These are phyloP conservation scores for Serrognathus titanus DNA, from an alignment of 2,888 invertebrate genomes.

Conservation along the genomic window DNA sequence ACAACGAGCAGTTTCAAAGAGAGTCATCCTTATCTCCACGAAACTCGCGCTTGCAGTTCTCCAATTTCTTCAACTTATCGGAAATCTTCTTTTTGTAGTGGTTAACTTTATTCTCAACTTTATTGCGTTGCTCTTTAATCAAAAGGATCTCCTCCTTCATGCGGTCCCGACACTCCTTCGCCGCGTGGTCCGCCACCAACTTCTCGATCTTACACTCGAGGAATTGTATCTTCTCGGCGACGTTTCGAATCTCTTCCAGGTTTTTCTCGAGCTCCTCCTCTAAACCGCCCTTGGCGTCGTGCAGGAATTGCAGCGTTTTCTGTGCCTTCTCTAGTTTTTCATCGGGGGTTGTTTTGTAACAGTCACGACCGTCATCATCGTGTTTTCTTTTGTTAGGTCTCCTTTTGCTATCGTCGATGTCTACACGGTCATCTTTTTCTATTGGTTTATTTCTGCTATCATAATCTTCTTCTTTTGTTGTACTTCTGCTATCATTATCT, in stretches of 20 bases:
- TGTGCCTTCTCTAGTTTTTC: slow-evolving; percentile 9
- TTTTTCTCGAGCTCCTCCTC: slow-evolving; percentile 10
- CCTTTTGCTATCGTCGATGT: too few species aligned
- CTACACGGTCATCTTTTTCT: too few species aligned
- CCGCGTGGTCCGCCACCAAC: slow-evolving; percentile 4
- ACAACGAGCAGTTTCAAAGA: too few species aligned
- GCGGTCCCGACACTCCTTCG: slow-evolving; percentile 8
- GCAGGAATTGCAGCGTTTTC: slow-evolving; percentile 6
- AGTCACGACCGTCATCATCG: neutral
- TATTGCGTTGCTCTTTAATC: slow-evolving; percentile 10
- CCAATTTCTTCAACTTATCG: slow-evolving; percentile 9
- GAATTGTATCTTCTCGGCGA: slow-evolving; percentile 5
- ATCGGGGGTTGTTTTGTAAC: slow-evolving; percentile 9
- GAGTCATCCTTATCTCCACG: too few species aligned
- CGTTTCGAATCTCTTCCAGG: slow-evolving; percentile 9
- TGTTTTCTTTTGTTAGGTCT: neutral
- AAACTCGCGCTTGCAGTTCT: neutral
- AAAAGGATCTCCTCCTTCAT: slow-evolving; percentile 12
- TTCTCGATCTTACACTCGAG: slow-evolving; percentile 14
- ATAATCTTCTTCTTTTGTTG: too few species aligned
- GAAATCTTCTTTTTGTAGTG: slow-evolving; percentile 5
- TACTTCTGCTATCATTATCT: too few species aligned
- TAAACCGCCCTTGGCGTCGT: slow-evolving; percentile 10
- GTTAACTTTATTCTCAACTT: slow-evolving; percentile 4
- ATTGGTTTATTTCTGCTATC: too few species aligned